These are phyloP conservation scores for Solen grandis DNA, from an alignment of 1,140 invertebrate genomes.

Conservation along the genomic window DNA sequence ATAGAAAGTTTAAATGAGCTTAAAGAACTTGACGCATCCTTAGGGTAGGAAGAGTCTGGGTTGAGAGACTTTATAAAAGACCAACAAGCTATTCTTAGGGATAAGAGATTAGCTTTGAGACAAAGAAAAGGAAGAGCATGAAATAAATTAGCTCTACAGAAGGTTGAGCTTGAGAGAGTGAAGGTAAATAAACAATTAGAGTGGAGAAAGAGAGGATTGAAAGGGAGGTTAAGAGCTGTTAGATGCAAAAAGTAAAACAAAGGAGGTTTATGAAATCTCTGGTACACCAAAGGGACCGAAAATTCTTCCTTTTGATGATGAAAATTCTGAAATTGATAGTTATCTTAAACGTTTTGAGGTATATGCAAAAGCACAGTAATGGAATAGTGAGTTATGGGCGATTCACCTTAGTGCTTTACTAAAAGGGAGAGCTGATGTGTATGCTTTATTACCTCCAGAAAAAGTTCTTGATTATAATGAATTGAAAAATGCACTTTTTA, in stretches of 20 bases:
- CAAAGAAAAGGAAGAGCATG: background rate
- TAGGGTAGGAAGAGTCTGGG: background rate
- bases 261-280: background rate
- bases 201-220: background rate
- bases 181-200: no score
- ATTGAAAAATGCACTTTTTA: no score
- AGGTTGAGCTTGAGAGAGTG: no score
- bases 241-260: background rate
- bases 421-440: no score
- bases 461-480: no score
- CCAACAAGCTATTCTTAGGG: background rate
- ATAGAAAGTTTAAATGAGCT: background rate
- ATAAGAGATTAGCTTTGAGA: background rate
- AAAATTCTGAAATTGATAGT: constrained; percentile 54
- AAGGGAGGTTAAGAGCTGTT: background rate
- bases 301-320: constrained; percentile 57
- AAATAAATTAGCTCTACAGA: no score
- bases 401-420: no score
- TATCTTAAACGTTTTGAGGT: constrained; percentile 49
- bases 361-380: constrained; percentile 42
- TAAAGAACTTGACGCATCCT: background rate
- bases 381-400: constrained; percentile 1
- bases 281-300: background rate
- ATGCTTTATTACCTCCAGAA: no score
- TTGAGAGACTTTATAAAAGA: background rate